phyloP scores from a whole-genome alignment of 2,113 vertebrate genomes.

The Colossoma macropomum region DNA sequence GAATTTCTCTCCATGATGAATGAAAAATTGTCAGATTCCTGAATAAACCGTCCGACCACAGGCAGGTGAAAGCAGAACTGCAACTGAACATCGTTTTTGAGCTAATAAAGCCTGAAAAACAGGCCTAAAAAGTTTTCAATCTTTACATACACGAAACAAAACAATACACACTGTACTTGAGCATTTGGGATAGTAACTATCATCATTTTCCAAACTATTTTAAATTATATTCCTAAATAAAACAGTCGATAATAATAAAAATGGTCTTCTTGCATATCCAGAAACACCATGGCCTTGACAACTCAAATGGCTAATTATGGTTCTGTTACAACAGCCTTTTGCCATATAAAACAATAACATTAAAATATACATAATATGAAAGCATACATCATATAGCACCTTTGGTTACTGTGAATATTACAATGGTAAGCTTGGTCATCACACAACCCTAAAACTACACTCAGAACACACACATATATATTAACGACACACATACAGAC shows the following conservation, averaged over 20 bases:
- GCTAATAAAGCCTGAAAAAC: conserved; percentile 15
- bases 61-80: neutral
- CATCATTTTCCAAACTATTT: neutral
- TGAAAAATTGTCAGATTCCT: neutral
- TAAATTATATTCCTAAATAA: neutral
- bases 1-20: neutral
- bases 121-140: neutral
- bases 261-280: neutral
- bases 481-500: conserved; percentile 33
- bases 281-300: neutral
- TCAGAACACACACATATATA: conserved; percentile 32
- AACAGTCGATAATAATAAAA: neutral
- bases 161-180: neutral
- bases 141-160: conserved; percentile 22
- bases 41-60: neutral
- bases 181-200: neutral
- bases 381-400: conserved; percentile 39
- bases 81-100: neutral
- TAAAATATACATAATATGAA: neutral
- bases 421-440: conserved; percentile 3
- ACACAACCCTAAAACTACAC: conserved; percentile 19
- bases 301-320: neutral
- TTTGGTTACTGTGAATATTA: conserved; percentile 33
- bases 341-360: neutral
- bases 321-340: neutral